Percentiles rank a stretch among this genome's conserved stretches.
These are phyloP conservation scores for Heliconius ethilla DNA, from an alignment of 2,888 invertebrate species.

Conservation along the genomic window DNA sequence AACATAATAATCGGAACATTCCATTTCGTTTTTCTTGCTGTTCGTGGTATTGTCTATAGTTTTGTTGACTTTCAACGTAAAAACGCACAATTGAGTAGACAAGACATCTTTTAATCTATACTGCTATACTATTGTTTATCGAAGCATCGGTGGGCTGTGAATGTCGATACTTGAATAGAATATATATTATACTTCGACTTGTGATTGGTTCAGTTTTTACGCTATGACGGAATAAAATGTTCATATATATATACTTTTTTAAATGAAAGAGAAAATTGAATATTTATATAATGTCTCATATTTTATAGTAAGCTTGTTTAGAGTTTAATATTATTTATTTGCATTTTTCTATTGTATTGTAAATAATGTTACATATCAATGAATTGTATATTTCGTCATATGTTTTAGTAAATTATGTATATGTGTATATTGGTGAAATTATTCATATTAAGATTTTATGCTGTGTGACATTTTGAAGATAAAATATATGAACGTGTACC, in stretches of 20 bases:
- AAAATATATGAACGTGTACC: conserved; percentile 1
- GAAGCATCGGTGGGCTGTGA: conserved; percentile 33
- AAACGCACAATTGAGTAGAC: conserved; percentile 30
- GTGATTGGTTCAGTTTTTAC: background rate
- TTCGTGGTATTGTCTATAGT: background rate
- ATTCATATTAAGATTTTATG: conserved; percentile 32
- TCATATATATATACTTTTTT: background rate
- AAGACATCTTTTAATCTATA: conserved; percentile 10
- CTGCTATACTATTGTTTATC: conserved; percentile 7
- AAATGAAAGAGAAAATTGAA: background rate
- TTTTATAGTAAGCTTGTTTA: conserved; percentile 49
- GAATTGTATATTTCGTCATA: conserved; percentile 56
- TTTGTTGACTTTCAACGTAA: conserved; percentile 5
- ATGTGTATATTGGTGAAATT: conserved; percentile 44
- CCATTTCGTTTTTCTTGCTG: background rate
- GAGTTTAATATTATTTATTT: conserved; percentile 57
- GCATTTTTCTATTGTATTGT: conserved; percentile 56
- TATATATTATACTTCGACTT: conserved; percentile 11
- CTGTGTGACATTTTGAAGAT: conserved; percentile 16
- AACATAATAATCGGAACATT: background rate
- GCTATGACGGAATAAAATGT: background rate
- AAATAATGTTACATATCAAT: conserved; percentile 71
- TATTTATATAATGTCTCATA: conserved; percentile 42
- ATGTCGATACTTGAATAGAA: conserved; percentile 26
- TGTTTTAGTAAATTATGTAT: conserved; percentile 30